Evolutionary conservation across 1,140 invertebrate genomes (phyloP), one percentile per base, ranked within the genome.

Genomic region (Lineus longissimus): DNA sequence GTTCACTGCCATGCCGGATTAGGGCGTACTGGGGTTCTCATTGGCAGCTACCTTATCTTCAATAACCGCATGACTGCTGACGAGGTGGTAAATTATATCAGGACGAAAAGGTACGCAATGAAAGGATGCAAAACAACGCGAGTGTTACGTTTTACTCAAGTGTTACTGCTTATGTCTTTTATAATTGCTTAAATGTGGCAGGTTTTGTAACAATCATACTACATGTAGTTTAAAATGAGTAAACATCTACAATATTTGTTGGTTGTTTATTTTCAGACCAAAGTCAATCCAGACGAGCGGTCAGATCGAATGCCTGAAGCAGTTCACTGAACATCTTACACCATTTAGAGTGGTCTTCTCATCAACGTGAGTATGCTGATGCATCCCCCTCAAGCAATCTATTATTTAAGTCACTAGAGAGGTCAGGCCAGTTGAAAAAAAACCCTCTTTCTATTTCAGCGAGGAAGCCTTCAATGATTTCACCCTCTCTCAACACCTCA

Each of bases 1-100:
- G 87, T 95, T 64, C 93, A 95, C 73, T 95, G 93, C 81, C 92
- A 95, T 83, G 92, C 93, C 73, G 91, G 91, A 7, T 82, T 93
- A 22, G 92, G 92, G 1, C 83, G 92, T 70, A 94, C 92, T 2
- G 92, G 92, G 1, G 90, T 94, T 2, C 81, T 94, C 17, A 92
- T 94, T 66, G 89, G 91, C 0, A 92, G 90, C 79, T 94, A 91
- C 81, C 84, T 95, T 13, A 88, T 94, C 15, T 93, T 90, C 79
- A 87, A 87, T 30, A 85, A 91, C 67, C 82, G 91, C 67, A 87
- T 92, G 25, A 81, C 86, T 40, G 89, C 91, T 1, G 89, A 89
- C 72, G 90, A 92, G 65, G 91, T 91, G 0, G 91, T 94, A 63
- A 85, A 89, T 55, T 88, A 90, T 72, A 89, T 95, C n/a, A 81